These are phyloP conservation scores for Lithophane ornitopus DNA, from an alignment of 2,888 invertebrate species.

Conservation along the genomic window DNA sequence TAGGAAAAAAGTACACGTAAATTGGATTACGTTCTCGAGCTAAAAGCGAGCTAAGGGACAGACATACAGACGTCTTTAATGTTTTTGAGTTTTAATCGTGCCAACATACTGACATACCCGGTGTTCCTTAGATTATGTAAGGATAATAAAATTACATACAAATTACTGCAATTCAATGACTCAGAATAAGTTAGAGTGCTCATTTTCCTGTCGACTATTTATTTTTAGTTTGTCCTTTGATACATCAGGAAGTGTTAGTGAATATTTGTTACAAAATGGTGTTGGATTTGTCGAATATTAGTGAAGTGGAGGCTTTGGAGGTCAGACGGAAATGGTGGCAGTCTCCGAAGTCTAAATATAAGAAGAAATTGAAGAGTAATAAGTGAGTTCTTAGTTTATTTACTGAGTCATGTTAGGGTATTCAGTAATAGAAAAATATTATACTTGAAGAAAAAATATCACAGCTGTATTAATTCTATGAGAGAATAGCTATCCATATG, in stretches of 20 bases:
- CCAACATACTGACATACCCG: not conserved
- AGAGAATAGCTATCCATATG: not conserved
- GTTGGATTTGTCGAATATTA: constrained; percentile 75
- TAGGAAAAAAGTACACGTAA: not conserved
- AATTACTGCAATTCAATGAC: constrained; percentile 27
- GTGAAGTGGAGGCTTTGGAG: constrained; percentile 78
- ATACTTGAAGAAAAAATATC: not conserved
- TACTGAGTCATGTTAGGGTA: constrained; percentile 2
- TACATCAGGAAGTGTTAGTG: constrained; percentile 44
- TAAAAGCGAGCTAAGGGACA: no score
- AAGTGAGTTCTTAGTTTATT: constrained; percentile 69
- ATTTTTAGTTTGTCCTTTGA: constrained; percentile 58
- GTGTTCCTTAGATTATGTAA: not conserved
- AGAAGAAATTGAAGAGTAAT: constrained; percentile 71
- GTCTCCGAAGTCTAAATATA: constrained; percentile 78
- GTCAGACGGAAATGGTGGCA: constrained; percentile 84
- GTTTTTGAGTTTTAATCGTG: not conserved
- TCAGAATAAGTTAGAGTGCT: constrained; percentile 37
- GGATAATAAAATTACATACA: constrained; percentile 7
- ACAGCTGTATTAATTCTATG: not conserved
- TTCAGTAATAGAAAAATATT: not conserved
- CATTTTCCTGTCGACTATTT: constrained; percentile 58
- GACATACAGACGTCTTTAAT: not conserved
- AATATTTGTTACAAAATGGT: constrained; percentile 55
- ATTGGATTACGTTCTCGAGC: not conserved